A percentile compares a stretch with the other conserved stretches of the same genome.
Conservation (phyloP, 1,140 invertebrate genomes). For the Amphibalanus amphitrite region DNA sequence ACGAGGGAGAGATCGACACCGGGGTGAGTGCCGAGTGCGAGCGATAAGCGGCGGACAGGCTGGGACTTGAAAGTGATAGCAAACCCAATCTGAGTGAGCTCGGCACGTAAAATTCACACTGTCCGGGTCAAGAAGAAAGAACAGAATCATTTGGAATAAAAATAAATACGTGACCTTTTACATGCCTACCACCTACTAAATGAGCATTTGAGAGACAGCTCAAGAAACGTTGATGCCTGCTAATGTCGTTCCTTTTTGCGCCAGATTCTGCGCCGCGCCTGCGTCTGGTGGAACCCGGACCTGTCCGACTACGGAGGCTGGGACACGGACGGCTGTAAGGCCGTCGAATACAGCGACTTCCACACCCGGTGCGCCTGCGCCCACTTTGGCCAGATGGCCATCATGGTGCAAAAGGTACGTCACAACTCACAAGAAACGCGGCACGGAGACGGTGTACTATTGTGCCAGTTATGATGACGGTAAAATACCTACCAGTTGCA, state of each 20-base stretch:
- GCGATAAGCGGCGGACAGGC: too few relatives aligned
- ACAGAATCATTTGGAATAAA: too few relatives aligned
- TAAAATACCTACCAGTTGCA: background rate
- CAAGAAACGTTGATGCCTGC: too few relatives aligned
- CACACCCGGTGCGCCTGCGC: conserved; percentile 21
- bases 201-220: too few relatives aligned
- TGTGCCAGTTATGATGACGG: conserved; percentile 3
- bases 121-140: too few relatives aligned
- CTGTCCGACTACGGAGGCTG: conserved; percentile 18
- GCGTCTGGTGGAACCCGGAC: conserved; percentile 17
- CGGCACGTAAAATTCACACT: too few relatives aligned
- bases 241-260: background rate
- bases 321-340: conserved; percentile 18
- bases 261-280: conserved; percentile 18
- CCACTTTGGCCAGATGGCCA: conserved; percentile 18
- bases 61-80: too few relatives aligned
- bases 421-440: background rate
- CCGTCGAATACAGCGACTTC: conserved; percentile 11
- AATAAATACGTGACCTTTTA: too few relatives aligned
- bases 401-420: conserved; percentile 16
- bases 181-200: too few relatives aligned
- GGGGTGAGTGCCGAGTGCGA: background rate
- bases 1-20: background rate
- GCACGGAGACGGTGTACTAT: background rate
- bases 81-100: too few relatives aligned